These are phyloP conservation scores for Gnathonemus longibarbis DNA, from an alignment of 2,113 vertebrate species.

Conservation along the genomic window DNA sequence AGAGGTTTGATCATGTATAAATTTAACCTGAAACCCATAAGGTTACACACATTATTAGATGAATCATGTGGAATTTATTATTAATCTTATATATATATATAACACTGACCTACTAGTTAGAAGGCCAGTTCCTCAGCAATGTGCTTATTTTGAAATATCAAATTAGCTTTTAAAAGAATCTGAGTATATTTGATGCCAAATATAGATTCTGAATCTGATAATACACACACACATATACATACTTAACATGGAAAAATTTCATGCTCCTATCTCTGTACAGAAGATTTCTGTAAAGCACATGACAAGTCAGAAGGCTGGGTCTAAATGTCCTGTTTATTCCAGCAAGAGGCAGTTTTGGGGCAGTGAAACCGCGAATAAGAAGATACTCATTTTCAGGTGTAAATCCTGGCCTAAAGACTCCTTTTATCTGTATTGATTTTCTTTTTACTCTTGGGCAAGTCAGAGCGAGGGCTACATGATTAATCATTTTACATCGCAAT, in stretches of 20 bases:
- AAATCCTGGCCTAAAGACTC: not conserved
- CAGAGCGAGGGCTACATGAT: not conserved
- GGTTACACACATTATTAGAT: not conserved
- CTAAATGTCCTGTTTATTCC: too few relatives aligned
- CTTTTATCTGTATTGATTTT: not conserved
- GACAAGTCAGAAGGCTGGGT: too few relatives aligned
- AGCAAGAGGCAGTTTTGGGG: too few relatives aligned
- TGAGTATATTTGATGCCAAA: not conserved
- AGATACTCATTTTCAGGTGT: not conserved
- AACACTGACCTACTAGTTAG: not conserved
- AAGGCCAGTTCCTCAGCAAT: not conserved
- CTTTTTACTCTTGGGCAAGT: too few relatives aligned
- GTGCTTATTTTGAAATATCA: not conserved
- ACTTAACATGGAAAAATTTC: not conserved
- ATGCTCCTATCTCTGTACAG: not conserved
- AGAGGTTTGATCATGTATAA: conserved; percentile 92
- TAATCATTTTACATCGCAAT: not conserved
- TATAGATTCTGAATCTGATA: not conserved
- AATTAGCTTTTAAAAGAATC: not conserved
- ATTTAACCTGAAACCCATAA: conserved; percentile 73
- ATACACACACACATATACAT: not conserved
- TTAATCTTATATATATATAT: not conserved
- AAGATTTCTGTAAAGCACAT: not conserved
- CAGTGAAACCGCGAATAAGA: too few relatives aligned
- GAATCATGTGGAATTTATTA: not conserved